Percentiles rank a stretch among this genome's conserved stretches.
Evolutionary conservation across 2,888 invertebrate species (phyloP).

Genomic region (Protophormia terraenovae): DNA sequence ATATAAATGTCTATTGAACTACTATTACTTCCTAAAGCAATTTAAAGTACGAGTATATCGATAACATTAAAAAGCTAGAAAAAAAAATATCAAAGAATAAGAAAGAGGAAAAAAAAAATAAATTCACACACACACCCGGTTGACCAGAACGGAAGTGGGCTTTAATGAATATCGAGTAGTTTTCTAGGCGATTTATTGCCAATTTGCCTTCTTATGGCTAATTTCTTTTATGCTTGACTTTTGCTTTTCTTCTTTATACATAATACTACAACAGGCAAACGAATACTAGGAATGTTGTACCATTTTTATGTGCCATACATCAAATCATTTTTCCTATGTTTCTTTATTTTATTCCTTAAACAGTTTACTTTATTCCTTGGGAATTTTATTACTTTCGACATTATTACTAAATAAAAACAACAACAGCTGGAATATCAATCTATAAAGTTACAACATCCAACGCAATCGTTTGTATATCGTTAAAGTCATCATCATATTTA

Average conservation of each 20-base stretch:
- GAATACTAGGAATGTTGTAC: neutral
- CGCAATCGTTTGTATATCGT: slow-evolving; percentile 4
- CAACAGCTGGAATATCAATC: neutral
- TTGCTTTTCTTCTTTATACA: neutral
- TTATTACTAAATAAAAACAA: slow-evolving; percentile 9
- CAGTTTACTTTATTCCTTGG: neutral
- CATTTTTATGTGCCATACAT: slow-evolving; percentile 14
- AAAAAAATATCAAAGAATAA: neutral
- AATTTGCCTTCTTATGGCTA: slow-evolving; percentile 77
- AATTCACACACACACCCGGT: neutral
- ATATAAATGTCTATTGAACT: neutral
- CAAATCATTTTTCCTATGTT: neutral
- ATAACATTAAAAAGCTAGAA: neutral
- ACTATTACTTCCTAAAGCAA: slow-evolving; percentile 29
- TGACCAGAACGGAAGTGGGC: slow-evolving; percentile 37
- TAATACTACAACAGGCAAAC: neutral
- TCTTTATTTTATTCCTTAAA: neutral
- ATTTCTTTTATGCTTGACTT: slow-evolving; percentile 70
- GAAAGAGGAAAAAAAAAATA: slow-evolving; percentile 2
- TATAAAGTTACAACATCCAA: neutral
- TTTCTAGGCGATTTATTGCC: slow-evolving; percentile 73
- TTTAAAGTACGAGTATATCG: neutral
- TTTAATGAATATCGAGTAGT: slow-evolving; percentile 55
- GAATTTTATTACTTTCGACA: slow-evolving; percentile 49
- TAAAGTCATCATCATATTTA: slow-evolving; percentile 18